Conservation (phyloP, 2,113 vertebrate species). For the Lichenostomus cassidix region DNA sequence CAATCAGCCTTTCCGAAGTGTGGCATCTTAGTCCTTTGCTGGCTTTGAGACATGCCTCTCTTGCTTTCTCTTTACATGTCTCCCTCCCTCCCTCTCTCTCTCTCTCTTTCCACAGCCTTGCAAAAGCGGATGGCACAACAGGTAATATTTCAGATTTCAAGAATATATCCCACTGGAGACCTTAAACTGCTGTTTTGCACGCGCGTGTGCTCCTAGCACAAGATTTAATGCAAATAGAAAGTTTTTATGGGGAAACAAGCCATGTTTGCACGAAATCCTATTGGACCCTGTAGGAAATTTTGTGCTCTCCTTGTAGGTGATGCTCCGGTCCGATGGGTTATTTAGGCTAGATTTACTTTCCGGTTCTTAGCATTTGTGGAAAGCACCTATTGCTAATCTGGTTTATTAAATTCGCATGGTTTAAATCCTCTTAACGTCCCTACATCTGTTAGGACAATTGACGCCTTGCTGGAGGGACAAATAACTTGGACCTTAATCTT, state of each 20-base stretch:
- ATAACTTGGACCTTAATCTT: slow-evolving; percentile 82
- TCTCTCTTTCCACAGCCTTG: slow-evolving; percentile 17
- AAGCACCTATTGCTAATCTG: slow-evolving; percentile 69
- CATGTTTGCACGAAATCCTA: background rate
- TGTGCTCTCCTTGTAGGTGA: background rate
- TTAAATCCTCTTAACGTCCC: slow-evolving; percentile 86
- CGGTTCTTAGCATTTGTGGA: slow-evolving; percentile 43
- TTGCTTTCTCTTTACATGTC: background rate
- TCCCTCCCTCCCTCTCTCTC: background rate
- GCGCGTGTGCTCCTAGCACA: background rate
- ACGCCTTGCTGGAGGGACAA: slow-evolving; percentile 76
- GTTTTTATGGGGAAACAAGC: background rate
- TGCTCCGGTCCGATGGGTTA: background rate
- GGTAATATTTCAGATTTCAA: slow-evolving; percentile 67
- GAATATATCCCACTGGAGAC: slow-evolving; percentile 6
- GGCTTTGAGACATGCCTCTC: slow-evolving; percentile 36
- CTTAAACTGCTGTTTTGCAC: background rate
- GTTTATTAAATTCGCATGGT: slow-evolving; percentile 76
- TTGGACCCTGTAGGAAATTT: background rate
- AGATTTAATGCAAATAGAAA: slow-evolving; percentile 11
- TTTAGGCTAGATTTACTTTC: slow-evolving; percentile 30
- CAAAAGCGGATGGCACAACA: slow-evolving; percentile 62
- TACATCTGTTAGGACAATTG: slow-evolving; percentile 84
- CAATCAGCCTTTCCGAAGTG: slow-evolving; percentile 72
- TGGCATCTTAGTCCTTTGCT: slow-evolving; percentile 68